Evolutionary conservation across 2,113 vertebrate genomes (phyloP), one percentile per base, ranked within the genome.

Genomic region (Lophius piscatorius): DNA sequence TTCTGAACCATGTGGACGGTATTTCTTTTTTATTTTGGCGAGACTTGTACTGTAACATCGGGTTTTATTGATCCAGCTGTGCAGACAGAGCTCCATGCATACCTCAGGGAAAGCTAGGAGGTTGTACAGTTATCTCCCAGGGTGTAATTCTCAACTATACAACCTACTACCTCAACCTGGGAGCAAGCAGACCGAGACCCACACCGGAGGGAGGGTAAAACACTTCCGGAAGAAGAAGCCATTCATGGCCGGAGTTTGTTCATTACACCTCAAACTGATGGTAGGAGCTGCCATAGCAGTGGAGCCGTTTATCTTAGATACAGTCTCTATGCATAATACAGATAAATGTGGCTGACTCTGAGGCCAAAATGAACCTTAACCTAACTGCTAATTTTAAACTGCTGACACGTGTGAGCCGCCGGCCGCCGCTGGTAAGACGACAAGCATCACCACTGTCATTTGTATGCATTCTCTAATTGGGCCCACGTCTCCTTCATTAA

Each of bases 91-190:
- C 29, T 61, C 64, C 71, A 50, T 71, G 89, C 86, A 81, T 90
- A 93, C 90, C 95, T 92, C 95, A 96, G 91, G 94, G 92, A 95
- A 95, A 97, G 94, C 94, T 95, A 97, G 94, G 92, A 97, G 94
- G 95, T 91, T 94, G 95, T 96, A 96, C 92, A 97, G 95, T 95
- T 93, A 95, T 95, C 94, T 95, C 93, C 94, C 89, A 85, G 92
- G 91, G 91, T 95, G 91, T 94, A 92, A 94, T 92, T 93, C 93
- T 95, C 92, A 95, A 96, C 94, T 94, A 95, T 95, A 96, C 94
- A 96, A 97, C 94, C 94, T 95, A 96, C 95, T 97, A 96, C 95
- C 95, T 96, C 95, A 96, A 81, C 94, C 92, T 93, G 94, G 91
- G 91, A 90, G 87, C 93, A 93, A 93, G 92, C 93, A 87, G 75